Conservation (phyloP, 2,113 vertebrate genomes). For the Corythornis madagascariensis region DNA sequence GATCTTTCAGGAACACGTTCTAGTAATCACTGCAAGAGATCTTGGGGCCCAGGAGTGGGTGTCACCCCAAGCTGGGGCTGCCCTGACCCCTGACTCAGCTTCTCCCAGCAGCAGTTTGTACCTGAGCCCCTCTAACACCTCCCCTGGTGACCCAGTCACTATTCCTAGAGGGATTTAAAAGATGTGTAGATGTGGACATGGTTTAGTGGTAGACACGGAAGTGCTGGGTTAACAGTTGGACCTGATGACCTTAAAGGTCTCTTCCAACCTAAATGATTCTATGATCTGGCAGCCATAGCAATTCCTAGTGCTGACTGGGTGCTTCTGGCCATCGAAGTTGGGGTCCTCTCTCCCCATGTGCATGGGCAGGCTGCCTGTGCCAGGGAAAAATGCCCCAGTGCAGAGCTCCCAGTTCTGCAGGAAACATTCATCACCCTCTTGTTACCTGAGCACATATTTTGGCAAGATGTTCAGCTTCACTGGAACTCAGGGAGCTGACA, state of each 20-base stretch:
- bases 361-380: accelerated
- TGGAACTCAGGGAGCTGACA: background rate
- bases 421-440: background rate
- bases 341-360: background rate
- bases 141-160: no score
- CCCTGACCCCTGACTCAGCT: no score
- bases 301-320: background rate
- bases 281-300: background rate
- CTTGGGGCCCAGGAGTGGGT: no score
- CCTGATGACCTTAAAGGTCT: background rate
- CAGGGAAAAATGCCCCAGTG: background rate
- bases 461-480: background rate
- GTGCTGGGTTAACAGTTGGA: background rate
- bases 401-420: background rate
- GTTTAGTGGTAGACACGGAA: background rate
- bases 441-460: background rate
- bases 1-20: background rate
- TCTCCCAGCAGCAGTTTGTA: no score
- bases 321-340: background rate
- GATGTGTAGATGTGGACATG: background rate
- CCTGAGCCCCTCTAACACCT: no score
- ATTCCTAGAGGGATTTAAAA: background rate
- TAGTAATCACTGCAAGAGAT: background rate
- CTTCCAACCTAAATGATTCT: background rate
- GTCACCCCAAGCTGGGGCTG: no score